Percentiles rank a stretch among this genome's conserved stretches.
Evolutionary conservation across 2,113 vertebrate genomes (phyloP).

Genomic region (Atherinomorus stipes): DNA sequence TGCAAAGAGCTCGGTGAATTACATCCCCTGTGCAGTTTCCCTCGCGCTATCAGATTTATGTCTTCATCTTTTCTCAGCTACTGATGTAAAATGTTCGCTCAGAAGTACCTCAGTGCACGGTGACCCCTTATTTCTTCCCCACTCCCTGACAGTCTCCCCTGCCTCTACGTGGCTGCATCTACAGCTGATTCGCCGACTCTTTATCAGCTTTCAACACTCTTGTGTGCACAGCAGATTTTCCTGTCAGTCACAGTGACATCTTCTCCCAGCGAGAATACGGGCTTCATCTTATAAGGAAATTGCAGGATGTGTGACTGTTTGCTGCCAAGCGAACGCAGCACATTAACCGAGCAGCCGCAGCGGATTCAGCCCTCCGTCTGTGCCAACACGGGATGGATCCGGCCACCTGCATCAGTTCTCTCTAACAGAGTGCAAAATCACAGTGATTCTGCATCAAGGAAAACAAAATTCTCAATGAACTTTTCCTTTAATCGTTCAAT

Average conservation of each 20-base stretch:
- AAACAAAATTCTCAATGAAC: too few species aligned
- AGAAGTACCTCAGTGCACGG: slow-evolving; percentile 15
- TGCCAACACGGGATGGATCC: slow-evolving; percentile 16
- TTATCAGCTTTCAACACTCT: slow-evolving; percentile 15
- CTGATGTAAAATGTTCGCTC: slow-evolving; percentile 33
- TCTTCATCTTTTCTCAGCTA: slow-evolving; percentile 42
- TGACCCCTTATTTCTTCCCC: slow-evolving; percentile 20
- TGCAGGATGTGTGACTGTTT: background rate
- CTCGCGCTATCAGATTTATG: slow-evolving; percentile 46
- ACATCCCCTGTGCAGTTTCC: slow-evolving; percentile 15
- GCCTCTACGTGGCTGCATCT: slow-evolving; percentile 11
- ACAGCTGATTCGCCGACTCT: slow-evolving; percentile 22
- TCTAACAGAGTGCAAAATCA: background rate
- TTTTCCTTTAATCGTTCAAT: too few species aligned
- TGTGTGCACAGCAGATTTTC: slow-evolving; percentile 20
- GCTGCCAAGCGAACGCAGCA: background rate
- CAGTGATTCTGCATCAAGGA: background rate
- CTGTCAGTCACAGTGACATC: slow-evolving; percentile 19
- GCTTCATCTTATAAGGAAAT: slow-evolving; percentile 18
- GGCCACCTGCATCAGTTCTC: background rate
- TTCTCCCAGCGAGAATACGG: slow-evolving; percentile 10
- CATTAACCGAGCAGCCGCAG: background rate
- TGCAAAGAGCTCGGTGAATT: slow-evolving; percentile 37
- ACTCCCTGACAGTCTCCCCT: slow-evolving; percentile 2
- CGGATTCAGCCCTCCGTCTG: background rate